These are phyloP conservation scores for Philotrypesis tridentata DNA, from an alignment of 1,140 invertebrate genomes.

Conservation along the genomic window DNA sequence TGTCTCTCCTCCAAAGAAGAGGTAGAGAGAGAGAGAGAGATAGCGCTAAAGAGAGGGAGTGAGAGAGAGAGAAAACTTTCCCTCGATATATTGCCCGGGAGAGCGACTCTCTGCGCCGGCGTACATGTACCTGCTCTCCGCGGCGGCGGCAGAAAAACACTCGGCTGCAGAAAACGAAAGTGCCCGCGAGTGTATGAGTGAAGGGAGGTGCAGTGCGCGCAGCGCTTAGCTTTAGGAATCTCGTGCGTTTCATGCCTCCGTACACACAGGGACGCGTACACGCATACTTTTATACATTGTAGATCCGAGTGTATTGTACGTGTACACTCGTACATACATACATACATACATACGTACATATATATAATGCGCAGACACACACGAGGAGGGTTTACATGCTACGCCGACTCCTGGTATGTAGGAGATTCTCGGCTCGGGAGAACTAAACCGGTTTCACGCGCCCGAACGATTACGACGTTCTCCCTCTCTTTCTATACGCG, in stretches of 20 bases:
- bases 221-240: slow-evolving; percentile 12
- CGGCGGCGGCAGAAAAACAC: background rate
- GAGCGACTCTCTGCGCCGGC: background rate
- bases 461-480: slow-evolving; percentile 31
- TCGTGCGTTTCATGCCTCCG: background rate
- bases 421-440: background rate
- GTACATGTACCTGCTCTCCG: background rate
- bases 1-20: background rate
- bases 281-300: too few relatives aligned
- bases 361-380: background rate
- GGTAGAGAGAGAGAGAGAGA: background rate
- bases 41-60: too few relatives aligned
- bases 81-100: background rate
- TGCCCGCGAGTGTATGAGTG: background rate
- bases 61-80: background rate
- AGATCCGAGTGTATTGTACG: too few relatives aligned
- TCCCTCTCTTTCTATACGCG: slow-evolving; percentile 7
- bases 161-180: slow-evolving; percentile 22
- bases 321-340: background rate
- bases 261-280: background rate
- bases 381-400: background rate
- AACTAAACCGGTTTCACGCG: slow-evolving; percentile 34
- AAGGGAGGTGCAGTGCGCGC: background rate
- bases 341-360: background rate
- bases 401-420: slow-evolving; percentile 1